These are phyloP conservation scores for Megalurothrips usitatus DNA, from an alignment of 2,888 invertebrate species.

Conservation along the genomic window DNA sequence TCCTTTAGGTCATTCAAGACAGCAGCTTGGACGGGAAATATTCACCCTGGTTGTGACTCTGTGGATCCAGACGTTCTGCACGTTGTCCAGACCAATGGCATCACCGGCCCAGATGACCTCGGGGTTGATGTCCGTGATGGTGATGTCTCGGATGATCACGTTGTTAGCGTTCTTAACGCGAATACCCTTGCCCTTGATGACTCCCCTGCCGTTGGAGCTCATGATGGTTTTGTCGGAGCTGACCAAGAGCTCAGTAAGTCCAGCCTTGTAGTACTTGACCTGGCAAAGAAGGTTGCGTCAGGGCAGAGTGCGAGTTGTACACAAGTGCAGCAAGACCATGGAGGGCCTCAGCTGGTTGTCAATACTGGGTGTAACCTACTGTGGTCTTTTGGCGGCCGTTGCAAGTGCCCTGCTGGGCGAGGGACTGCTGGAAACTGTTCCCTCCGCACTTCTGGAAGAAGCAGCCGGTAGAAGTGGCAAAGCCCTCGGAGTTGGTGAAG, in stretches of 20 bases:
- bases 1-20: not conserved
- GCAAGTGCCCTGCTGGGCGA: conserved; percentile 13
- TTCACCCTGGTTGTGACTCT: conserved; percentile 19
- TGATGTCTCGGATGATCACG: conserved; percentile 27
- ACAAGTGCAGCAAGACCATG: too few relatives aligned
- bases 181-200: conserved; percentile 30
- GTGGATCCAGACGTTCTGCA: conserved; percentile 29
- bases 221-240: conserved; percentile 30
- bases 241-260: conserved; percentile 12
- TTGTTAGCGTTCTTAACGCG: conserved; percentile 21
- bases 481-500: conserved; percentile 31
- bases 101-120: conserved; percentile 32
- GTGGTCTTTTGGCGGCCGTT: conserved; percentile 27
- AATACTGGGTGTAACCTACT: not conserved
- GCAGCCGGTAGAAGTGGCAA: conserved; percentile 8
- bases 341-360: too few relatives aligned
- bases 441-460: not conserved
- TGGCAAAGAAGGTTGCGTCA: too few relatives aligned
- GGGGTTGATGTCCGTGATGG: conserved; percentile 28
- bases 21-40: too few relatives aligned
- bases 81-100: conserved; percentile 28
- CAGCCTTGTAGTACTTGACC: conserved; percentile 28
- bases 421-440: not conserved
- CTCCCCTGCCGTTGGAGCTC: not conserved
- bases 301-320: too few relatives aligned